A percentile compares a stretch with the other conserved stretches of the same genome.
phyloP scores from a whole-genome alignment of 2,888 invertebrate genomes.

The Odontocerum albicorne region DNA sequence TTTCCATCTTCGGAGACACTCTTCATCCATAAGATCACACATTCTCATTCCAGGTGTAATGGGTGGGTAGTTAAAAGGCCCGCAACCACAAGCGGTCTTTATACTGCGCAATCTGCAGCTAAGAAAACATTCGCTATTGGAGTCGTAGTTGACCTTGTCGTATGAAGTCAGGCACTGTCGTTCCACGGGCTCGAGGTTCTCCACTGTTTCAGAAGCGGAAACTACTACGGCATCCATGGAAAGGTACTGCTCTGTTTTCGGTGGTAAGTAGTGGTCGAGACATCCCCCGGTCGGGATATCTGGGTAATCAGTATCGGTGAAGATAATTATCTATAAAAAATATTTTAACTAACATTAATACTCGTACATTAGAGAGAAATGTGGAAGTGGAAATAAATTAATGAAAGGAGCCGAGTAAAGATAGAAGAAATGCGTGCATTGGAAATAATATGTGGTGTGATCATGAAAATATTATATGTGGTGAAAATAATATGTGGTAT shows the following conservation, averaged over 20 bases:
- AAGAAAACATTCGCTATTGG: constrained; percentile 61
- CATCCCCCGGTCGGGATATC: constrained; percentile 60
- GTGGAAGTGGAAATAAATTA: no score
- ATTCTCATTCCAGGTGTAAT: constrained; percentile 46
- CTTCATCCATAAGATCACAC: constrained; percentile 57
- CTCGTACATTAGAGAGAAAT: no score
- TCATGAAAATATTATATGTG: no score
- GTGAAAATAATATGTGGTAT: no score
- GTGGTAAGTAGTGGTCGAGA: constrained; percentile 41
- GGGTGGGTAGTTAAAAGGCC: constrained; percentile 60
- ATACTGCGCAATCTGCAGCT: constrained; percentile 59
- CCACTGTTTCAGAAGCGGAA: constrained; percentile 49
- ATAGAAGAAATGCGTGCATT: no score
- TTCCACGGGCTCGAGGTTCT: constrained; percentile 47
- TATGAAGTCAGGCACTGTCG: constrained; percentile 61
- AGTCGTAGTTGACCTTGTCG: constrained; percentile 54
- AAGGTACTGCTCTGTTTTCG: constrained; percentile 41
- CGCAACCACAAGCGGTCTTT: constrained; percentile 55
- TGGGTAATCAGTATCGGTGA: constrained; percentile 61
- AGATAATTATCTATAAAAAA: no score
- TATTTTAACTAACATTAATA: no score
- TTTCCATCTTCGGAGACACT: constrained; percentile 49
- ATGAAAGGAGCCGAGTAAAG: no score
- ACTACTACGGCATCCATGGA: constrained; percentile 24
- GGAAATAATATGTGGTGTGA: no score